A percentile compares a stretch with the other conserved stretches of the same genome.
Evolutionary conservation across 2,113 vertebrate species (phyloP).

Genomic region (Pelodiscus sinensis): DNA sequence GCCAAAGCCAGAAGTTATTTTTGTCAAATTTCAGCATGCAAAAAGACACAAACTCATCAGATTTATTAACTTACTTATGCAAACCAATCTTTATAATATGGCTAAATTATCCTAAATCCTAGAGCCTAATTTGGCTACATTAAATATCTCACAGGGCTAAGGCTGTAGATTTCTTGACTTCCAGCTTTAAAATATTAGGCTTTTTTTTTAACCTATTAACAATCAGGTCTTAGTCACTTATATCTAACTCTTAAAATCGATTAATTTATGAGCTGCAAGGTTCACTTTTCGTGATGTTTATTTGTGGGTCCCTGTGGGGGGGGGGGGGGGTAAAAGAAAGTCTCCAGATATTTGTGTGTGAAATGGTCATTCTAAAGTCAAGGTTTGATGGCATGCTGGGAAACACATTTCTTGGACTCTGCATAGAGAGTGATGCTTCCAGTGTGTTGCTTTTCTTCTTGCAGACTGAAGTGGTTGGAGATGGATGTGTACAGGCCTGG

Average conservation of each 20-base stretch:
- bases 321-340: accelerated
- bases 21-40: neutral
- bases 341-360: neutral
- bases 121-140: neutral
- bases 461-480: too few species aligned
- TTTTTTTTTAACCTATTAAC: neutral
- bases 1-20: neutral
- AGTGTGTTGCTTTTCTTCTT: neutral
- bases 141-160: neutral
- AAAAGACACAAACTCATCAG: neutral
- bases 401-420: accelerated
- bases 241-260: neutral
- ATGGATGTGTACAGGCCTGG: neutral
- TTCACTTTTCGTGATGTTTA: neutral
- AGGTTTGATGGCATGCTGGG: too few species aligned
- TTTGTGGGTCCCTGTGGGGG: neutral
- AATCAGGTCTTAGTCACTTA: neutral
- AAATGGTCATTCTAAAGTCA: neutral
- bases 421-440: accelerated
- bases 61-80: neutral
- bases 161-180: neutral
- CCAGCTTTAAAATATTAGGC: neutral
- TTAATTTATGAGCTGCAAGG: neutral
- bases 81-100: neutral
- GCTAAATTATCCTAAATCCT: neutral